Percentiles rank a stretch among this genome's conserved stretches.
phyloP scores from a whole-genome alignment of 2,797 vertebrate species.

The Rhinogobio ventralis region DNA sequence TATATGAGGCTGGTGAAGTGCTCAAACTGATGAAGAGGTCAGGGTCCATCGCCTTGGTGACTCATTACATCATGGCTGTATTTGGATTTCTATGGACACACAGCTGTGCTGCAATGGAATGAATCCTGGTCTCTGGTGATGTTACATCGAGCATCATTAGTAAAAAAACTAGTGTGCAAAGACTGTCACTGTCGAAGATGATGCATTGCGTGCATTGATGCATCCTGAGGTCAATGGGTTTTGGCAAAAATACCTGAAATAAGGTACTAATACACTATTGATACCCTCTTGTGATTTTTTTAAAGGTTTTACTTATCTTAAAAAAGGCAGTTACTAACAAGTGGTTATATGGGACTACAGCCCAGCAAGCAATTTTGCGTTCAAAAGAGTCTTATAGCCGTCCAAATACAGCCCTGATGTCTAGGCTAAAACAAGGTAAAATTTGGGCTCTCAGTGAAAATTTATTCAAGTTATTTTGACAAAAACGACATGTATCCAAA shows the following conservation, averaged over 20 bases:
- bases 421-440: too few relatives aligned
- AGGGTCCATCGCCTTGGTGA: conserved; percentile 37
- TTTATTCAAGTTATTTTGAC: too few relatives aligned
- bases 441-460: too few relatives aligned
- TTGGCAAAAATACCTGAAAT: background rate
- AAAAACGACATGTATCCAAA: too few relatives aligned
- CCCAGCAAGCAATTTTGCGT: too few relatives aligned
- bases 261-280: background rate
- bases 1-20: conserved; percentile 12
- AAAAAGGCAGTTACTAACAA: background rate
- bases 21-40: conserved; percentile 20
- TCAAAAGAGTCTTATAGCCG: too few relatives aligned
- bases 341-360: background rate
- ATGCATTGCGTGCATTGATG: background rate
- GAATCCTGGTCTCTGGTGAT: background rate
- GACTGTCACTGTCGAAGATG: background rate
- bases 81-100: conserved; percentile 33
- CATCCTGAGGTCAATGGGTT: background rate
- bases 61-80: background rate
- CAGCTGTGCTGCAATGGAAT: conserved; percentile 18
- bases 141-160: background rate
- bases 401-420: too few relatives aligned
- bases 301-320: background rate
- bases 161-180: background rate
- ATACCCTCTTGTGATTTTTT: background rate